phyloP scores from a whole-genome alignment of 2,888 invertebrate genomes.

The Tachina fera region DNA sequence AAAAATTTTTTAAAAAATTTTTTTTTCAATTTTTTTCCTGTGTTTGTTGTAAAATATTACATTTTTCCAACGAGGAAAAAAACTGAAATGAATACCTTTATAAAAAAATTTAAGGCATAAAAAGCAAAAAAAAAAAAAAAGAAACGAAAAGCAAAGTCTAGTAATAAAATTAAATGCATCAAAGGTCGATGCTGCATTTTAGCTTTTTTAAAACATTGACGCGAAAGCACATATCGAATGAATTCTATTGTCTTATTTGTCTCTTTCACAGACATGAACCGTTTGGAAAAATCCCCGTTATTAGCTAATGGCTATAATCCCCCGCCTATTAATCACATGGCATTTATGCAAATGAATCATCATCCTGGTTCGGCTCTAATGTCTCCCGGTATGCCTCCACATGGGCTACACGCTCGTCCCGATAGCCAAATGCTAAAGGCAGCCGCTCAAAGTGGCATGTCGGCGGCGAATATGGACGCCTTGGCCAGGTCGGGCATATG shows the following conservation, averaged over 20 bases:
- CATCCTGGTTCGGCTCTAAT: constrained; percentile 91
- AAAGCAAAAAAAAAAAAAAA: no score
- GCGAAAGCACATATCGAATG: neutral
- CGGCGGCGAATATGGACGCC: constrained; percentile 91
- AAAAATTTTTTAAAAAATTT: no score
- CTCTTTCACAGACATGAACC: constrained; percentile 88
- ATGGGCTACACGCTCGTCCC: constrained; percentile 90
- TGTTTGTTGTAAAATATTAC: no score
- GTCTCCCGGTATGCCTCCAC: constrained; percentile 94
- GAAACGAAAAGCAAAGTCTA: no score
- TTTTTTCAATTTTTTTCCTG: no score
- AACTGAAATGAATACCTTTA: no score
- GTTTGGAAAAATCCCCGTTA: constrained; percentile 95
- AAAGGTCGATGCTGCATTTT: no score
- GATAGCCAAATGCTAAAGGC: constrained; percentile 91
- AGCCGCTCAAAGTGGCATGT: constrained; percentile 90
- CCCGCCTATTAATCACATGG: constrained; percentile 96
- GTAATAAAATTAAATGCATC: no score
- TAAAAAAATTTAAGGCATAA: no score
- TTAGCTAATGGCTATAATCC: constrained; percentile 97
- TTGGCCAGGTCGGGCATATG: constrained; percentile 95
- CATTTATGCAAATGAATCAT: constrained; percentile 95
- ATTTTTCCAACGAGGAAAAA: no score
- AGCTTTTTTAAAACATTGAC: no score
- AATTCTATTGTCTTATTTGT: neutral